Conservation (phyloP, 2,797 vertebrate genomes). For the Arrhamphus sclerolepis region DNA sequence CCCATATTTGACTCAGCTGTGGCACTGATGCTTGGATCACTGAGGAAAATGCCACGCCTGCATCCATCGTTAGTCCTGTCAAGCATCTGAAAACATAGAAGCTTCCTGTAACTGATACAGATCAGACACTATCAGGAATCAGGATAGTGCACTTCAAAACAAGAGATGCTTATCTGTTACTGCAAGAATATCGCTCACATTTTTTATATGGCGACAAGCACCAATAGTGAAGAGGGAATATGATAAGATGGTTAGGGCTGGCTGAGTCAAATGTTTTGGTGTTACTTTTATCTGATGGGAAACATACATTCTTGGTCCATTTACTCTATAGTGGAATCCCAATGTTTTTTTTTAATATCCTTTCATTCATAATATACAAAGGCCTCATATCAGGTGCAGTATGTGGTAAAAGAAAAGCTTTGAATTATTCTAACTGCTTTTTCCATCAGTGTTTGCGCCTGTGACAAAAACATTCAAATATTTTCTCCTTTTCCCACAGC, state of each 20-base stretch:
- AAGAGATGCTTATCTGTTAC: conserved; percentile 70
- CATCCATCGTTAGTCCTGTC: conserved; percentile 32
- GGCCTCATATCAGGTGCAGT: too few species aligned
- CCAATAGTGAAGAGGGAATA: conserved; percentile 33
- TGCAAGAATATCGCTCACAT: conserved; percentile 47
- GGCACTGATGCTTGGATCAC: conserved; percentile 16
- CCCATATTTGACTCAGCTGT: conserved; percentile 26
- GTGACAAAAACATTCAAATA: neutral
- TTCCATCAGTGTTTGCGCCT: too few species aligned
- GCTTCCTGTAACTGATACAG: conserved; percentile 63
- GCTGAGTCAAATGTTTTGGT: too few species aligned
- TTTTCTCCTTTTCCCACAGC: conserved; percentile 2
- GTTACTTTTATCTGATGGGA: too few species aligned
- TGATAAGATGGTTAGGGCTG: neutral
- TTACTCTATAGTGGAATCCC: too few species aligned
- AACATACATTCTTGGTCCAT: too few species aligned
- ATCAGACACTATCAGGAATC: conserved; percentile 50
- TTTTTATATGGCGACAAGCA: conserved; percentile 43
- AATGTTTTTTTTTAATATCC: too few species aligned
- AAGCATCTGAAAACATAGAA: conserved; percentile 24
- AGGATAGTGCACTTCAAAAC: conserved; percentile 66
- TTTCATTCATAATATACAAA: too few species aligned
- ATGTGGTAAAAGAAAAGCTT: too few species aligned
- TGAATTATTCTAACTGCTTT: too few species aligned
- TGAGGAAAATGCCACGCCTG: conserved; percentile 33